These are phyloP conservation scores for Clytia hemisphaerica DNA, from an alignment of 30 jellyfish, hydroid and myxozoan genomes.

Conservation along the genomic window DNA sequence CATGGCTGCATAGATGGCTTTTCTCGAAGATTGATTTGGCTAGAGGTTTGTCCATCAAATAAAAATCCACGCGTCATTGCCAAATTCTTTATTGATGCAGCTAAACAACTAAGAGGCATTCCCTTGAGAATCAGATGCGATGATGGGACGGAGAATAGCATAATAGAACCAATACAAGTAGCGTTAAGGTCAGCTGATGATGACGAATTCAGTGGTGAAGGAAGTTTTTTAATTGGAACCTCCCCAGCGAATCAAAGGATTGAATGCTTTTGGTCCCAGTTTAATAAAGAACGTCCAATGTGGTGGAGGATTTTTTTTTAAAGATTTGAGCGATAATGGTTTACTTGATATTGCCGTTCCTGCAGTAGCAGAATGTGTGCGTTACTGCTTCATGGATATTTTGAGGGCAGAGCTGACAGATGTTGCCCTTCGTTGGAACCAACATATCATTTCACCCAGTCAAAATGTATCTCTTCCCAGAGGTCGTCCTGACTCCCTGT, in stretches of 20 bases:
- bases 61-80: constrained; percentile 35
- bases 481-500: constrained; percentile 57
- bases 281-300: constrained; percentile 36
- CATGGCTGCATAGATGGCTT: constrained; percentile 53
- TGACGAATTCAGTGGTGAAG: constrained; percentile 17
- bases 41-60: constrained; percentile 24
- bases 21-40: constrained; percentile 45
- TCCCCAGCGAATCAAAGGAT: constrained; percentile 44
- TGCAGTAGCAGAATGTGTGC: constrained; percentile 34
- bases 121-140: constrained; percentile 35
- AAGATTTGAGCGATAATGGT: constrained; percentile 39
- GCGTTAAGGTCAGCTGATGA: constrained; percentile 17
- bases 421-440: constrained; percentile 44
- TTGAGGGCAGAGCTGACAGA: constrained; percentile 45
- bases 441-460: constrained; percentile 28
- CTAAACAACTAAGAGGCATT: constrained; percentile 40
- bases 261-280: constrained; percentile 55
- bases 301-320: constrained; percentile 64
- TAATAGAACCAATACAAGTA: constrained; percentile 30
- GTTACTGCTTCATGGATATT: constrained; percentile 51
- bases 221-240: constrained; percentile 24
- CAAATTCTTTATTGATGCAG: constrained; percentile 32
- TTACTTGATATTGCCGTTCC: constrained; percentile 35
- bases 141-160: constrained; percentile 45
- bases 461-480: constrained; percentile 36